phyloP scores from a whole-genome alignment of 2,888 invertebrate species.

The Eulithis testata region DNA sequence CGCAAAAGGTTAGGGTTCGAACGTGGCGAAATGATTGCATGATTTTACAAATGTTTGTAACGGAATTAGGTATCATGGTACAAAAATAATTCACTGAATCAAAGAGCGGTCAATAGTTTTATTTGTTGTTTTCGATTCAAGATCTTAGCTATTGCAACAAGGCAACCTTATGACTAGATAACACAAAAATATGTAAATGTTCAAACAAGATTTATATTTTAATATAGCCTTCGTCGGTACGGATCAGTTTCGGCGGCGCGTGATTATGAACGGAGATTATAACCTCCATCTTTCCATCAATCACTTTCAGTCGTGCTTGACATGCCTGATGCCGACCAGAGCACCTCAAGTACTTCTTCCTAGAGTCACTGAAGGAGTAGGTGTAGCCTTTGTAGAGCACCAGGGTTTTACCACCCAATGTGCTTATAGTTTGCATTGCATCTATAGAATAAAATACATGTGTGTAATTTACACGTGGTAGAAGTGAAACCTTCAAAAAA shows the following conservation, averaged over 20 bases:
- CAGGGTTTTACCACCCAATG: conserved; percentile 17
- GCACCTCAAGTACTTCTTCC: conserved; percentile 41
- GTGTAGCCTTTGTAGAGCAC: conserved; percentile 37
- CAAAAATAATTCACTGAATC: no score
- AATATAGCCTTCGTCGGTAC: conserved; percentile 17
- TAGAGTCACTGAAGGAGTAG: conserved; percentile 42
- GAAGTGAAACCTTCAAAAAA: no score
- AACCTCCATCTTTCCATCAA: conserved; percentile 4
- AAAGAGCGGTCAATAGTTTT: no score
- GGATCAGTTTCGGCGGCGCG: conserved; percentile 14
- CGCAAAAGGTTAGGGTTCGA: no score
- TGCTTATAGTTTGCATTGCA: conserved; percentile 9
- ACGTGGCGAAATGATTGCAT: no score
- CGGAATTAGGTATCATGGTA: no score
- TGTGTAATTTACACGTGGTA: no score
- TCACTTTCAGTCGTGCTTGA: conserved; percentile 17
- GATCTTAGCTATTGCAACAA: no score
- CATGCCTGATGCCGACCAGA: conserved; percentile 33
- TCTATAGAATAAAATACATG: conserved; percentile 8
- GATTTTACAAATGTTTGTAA: no score
- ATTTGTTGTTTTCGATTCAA: no score
- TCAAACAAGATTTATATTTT: background rate
- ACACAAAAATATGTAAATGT: no score
- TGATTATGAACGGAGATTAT: conserved; percentile 19
- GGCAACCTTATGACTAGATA: no score